Base-by-base conservation (phyloP, 1,140 invertebrate species). In the Cecropterus lyciades region DNA sequence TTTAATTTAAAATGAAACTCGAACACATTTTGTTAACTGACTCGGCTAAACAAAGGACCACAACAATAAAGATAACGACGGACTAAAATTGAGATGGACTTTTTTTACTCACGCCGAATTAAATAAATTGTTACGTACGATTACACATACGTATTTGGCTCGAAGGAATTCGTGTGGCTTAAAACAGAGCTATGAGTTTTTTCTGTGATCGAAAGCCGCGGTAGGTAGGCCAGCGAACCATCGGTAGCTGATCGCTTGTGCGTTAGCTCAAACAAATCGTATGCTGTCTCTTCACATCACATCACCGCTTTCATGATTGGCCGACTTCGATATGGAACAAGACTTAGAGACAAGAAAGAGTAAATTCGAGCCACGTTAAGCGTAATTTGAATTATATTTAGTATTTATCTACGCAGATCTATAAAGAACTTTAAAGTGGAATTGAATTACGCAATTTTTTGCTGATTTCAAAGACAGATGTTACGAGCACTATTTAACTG, bases 261-360 rank as follows among this genome's bases (percentile, higher is more conserved):
- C 84, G 81, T 85, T 85, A 80, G 82, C 82, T 88, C 80, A 86
- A 90, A 92, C 87, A 90, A 91, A 91, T 91, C 87, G 82, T 89
- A 90, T 84, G 85, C 74, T 85, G 87, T 91, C 87, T 75, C 77
- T 76, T 85, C 78, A 33, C 24, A 87, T 91, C 73, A 72, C 73
- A 73, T 91, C 89, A 87, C 72, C 65, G 59, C 65, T 79, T 80
- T 69, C 71, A 75, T 73, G 60, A 71, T 46, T 72, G 78, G 67
- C 70, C 59, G 59, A 52, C 8, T 72, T 67, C 65, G 57, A 70
- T n/a, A n/a, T 60, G 55, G 59, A 72, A 72, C 53, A 42, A 40
- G 48, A 55, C 45, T 60, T 46, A 16, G 57, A 63, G 14, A 55
- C 57, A 33, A 43, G 30, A 42, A 63, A 63, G 59, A 40, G 48